Conservation (phyloP, 2,797 vertebrate genomes). For the Thalassophryne amazonica region DNA sequence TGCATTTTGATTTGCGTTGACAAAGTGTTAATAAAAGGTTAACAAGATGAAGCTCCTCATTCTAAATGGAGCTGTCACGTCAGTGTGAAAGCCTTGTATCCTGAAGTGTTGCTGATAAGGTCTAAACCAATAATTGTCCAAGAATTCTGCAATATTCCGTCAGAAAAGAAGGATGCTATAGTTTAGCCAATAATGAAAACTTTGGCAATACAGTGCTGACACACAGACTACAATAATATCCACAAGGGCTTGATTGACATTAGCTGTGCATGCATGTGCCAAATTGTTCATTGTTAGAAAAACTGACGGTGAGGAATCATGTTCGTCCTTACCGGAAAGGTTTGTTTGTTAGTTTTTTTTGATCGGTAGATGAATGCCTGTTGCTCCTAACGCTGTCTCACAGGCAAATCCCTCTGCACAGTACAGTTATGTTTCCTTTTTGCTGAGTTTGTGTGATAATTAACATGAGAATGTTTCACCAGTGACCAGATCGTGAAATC, state of each 20-base stretch:
- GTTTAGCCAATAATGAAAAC: conserved; percentile 21
- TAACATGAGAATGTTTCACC: conserved; percentile 64
- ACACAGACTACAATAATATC: conserved; percentile 29
- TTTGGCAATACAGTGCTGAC: conserved; percentile 48
- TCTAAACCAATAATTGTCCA: conserved; percentile 4
- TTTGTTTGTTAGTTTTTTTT: too few relatives aligned
- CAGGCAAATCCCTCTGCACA: conserved; percentile 34
- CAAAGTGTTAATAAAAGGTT: background rate
- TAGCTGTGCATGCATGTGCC: conserved; percentile 57
- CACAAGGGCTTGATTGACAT: conserved; percentile 39
- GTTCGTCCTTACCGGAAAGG: too few relatives aligned
- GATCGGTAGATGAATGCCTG: conserved; percentile 7
- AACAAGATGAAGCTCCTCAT: background rate
- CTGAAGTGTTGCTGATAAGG: background rate
- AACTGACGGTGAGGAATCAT: too few relatives aligned
- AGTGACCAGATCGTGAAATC: conserved; percentile 58
- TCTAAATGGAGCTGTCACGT: conserved; percentile 9
- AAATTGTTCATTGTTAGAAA: conserved; percentile 29
- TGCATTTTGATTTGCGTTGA: conserved; percentile 2
- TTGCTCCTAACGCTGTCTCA: conserved; percentile 5
- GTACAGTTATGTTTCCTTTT: conserved; percentile 23
- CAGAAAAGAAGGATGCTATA: conserved; percentile 14
- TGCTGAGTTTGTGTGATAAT: conserved; percentile 31
- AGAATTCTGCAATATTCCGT: conserved; percentile 18
- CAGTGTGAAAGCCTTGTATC: background rate